A percentile compares a stretch with the other conserved stretches of the same genome.
These are phyloP conservation scores for Drosophila albomicans DNA, from an alignment of 1,140 invertebrate species.

Conservation along the genomic window DNA sequence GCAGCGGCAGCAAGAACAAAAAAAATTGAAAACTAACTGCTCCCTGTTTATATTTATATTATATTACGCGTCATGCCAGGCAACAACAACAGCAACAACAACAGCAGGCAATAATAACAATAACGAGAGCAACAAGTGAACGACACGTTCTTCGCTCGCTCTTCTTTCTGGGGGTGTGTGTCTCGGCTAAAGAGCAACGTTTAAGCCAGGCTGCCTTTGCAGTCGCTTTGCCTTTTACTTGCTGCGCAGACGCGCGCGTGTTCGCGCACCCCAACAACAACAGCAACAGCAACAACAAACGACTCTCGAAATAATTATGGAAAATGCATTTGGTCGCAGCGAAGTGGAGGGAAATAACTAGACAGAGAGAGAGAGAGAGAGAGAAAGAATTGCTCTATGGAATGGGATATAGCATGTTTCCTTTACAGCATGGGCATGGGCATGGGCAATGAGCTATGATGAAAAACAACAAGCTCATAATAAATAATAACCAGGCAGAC, in stretches of 20 bases:
- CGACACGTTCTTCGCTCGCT: slow-evolving; percentile 12
- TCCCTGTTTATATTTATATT: slow-evolving; percentile 70
- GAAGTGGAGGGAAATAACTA: slow-evolving; percentile 25
- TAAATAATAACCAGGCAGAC: slow-evolving; percentile 75
- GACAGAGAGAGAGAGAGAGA: slow-evolving; percentile 13
- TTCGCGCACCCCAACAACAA: slow-evolving; percentile 38
- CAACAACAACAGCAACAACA: slow-evolving; percentile 12
- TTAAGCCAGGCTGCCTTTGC: slow-evolving; percentile 33
- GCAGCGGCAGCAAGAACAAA: slow-evolving; percentile 22
- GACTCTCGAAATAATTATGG: slow-evolving; percentile 72
- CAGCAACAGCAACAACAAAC: too few species aligned
- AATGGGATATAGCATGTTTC: slow-evolving; percentile 56
- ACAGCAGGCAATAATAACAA: not conserved
- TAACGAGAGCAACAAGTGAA: slow-evolving; percentile 41
- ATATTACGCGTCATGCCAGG: slow-evolving; percentile 65
- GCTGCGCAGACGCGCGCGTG: slow-evolving; percentile 47
- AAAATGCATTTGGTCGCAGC: slow-evolving; percentile 67
- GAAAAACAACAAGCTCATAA: slow-evolving; percentile 82
- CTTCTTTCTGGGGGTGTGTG: slow-evolving; percentile 58
- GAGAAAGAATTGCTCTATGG: slow-evolving; percentile 10
- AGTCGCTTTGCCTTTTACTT: not conserved
- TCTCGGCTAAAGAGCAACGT: slow-evolving; percentile 69
- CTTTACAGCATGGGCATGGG: slow-evolving; percentile 68
- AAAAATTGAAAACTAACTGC: slow-evolving; percentile 78
- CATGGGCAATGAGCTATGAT: slow-evolving; percentile 81